Conservation (phyloP, 2,113 vertebrate genomes). For the Peromyscus leucopus region DNA sequence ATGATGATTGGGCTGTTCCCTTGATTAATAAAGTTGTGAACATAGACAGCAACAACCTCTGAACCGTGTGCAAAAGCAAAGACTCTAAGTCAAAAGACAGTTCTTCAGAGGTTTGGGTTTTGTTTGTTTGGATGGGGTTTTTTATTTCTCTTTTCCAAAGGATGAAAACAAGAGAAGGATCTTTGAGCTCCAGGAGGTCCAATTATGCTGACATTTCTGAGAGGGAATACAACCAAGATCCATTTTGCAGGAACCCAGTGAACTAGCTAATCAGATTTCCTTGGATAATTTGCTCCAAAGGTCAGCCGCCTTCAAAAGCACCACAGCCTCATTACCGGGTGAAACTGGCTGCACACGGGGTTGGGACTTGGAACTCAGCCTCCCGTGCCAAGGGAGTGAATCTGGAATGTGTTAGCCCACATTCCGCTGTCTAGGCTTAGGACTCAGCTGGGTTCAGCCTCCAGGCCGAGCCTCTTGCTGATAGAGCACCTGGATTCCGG, state of each 20-base stretch:
- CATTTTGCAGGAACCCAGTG: conserved; percentile 78
- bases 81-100: conserved; percentile 63
- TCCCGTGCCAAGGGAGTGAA: conserved; percentile 15
- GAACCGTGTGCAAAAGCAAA: conserved; percentile 54
- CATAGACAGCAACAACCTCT: conserved; percentile 64
- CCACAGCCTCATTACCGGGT: conserved; percentile 65
- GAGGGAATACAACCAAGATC: conserved; percentile 73
- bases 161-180: conserved; percentile 75
- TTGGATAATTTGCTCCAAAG: conserved; percentile 84
- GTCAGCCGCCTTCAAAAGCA: conserved; percentile 78
- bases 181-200: conserved; percentile 72
- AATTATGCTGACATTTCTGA: conserved; percentile 81
- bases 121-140: conserved; percentile 43
- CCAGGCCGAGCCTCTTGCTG: background rate
- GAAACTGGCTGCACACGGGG: conserved; percentile 12
- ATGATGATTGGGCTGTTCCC: conserved; percentile 70
- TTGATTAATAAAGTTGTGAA: conserved; percentile 83
- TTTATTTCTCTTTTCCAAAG: background rate
- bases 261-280: conserved; percentile 84
- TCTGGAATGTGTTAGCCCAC: background rate
- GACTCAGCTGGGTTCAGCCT: background rate
- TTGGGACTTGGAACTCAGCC: conserved; percentile 46
- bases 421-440: background rate
- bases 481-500: background rate
- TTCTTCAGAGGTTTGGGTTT: conserved; percentile 58